Evolutionary conservation across 2,113 vertebrate genomes (phyloP), one percentile per base, ranked within the genome.

Genomic region (Asarcornis scutulata): DNA sequence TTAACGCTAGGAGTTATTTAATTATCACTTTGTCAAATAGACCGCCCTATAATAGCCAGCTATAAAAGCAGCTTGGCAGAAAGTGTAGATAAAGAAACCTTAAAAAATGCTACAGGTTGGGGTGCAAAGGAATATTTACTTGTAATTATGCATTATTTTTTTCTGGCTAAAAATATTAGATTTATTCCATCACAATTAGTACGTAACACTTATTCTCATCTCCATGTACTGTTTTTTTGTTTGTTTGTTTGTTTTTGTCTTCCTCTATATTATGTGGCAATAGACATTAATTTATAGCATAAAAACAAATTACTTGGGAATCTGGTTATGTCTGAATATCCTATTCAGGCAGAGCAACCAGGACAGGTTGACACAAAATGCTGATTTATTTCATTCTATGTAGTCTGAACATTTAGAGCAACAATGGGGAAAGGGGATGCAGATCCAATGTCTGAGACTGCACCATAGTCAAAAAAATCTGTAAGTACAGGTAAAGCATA

Each of bases 1-100:
- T 62, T 68, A 76, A 80, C 68, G 52, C 81, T 96, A 94, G 91
- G 93, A 96, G 78, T 72, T 85, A 91, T 72, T 94, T 88, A 96
- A 96, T 96, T 83, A 66, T 90, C 89, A 97, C 71, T 80, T 23
- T 68, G 68, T 88, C 90, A 80, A 44, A 38, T 75, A 58, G n/a
- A 44, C n/a, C 38, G 7, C 16, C 74, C 40, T 36, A 32, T 23
- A 67, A 21, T 72, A 63, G 55, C 36, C 81, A 69, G 81, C 52
- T 75, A 63, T 13, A 5, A 25, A 72, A 59, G 40, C 50, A 31
- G 32, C 86, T 56, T 12, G 22, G 40, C 60, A 27, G 74, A 42
- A 84, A 40, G 34, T 18, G 50, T 32, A 36, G n/a, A 27, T 52
- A 72, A 91, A 58, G 58, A 25, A 27, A 89, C 40, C 26, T 59